Percentiles rank a stretch among this genome's conserved stretches.
These are phyloP conservation scores for Aphelinus atriplicis DNA, from an alignment of 1,140 invertebrate species.

Conservation along the genomic window DNA sequence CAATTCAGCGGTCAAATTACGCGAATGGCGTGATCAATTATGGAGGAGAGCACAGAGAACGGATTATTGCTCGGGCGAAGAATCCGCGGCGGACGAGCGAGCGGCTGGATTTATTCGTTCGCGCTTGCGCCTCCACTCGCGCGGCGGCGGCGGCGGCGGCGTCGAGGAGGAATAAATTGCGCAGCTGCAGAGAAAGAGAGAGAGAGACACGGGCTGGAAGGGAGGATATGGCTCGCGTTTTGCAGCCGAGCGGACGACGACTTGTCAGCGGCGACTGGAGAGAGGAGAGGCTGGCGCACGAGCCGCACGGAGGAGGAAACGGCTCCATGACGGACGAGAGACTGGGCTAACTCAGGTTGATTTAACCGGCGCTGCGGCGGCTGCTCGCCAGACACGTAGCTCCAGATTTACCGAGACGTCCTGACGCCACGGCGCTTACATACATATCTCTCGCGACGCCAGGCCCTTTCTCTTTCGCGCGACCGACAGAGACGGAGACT, in stretches of 20 bases:
- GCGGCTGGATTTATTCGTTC: slow-evolving; percentile 16
- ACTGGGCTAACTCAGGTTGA: slow-evolving; percentile 63
- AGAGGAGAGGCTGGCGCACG: no score
- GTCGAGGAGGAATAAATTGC: slow-evolving; percentile 23
- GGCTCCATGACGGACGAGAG: slow-evolving; percentile 58
- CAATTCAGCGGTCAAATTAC: not conserved
- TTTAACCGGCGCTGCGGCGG: slow-evolving; percentile 57
- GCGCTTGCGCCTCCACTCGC: not conserved
- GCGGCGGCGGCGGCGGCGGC: not conserved
- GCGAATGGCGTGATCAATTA: slow-evolving; percentile 25
- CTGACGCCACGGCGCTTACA: slow-evolving; percentile 63
- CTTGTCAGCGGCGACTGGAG: slow-evolving; percentile 29
- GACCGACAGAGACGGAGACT: not conserved
- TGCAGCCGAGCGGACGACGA: slow-evolving; percentile 27
- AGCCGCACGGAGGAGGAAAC: slow-evolving; percentile 46
- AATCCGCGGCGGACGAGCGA: slow-evolving; percentile 13
- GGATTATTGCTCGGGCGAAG: slow-evolving; percentile 20
- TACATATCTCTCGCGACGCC: slow-evolving; percentile 61
- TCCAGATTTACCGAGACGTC: slow-evolving; percentile 65
- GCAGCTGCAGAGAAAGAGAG: slow-evolving; percentile 16
- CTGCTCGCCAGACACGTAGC: slow-evolving; percentile 59
- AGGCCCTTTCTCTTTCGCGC: slow-evolving; percentile 10
- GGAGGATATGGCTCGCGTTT: not conserved
- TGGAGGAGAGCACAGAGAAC: not conserved
- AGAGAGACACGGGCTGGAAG: slow-evolving; percentile 15